Conservation (phyloP, 2,888 invertebrate species). For the Mongoloraphidia duomilia region DNA sequence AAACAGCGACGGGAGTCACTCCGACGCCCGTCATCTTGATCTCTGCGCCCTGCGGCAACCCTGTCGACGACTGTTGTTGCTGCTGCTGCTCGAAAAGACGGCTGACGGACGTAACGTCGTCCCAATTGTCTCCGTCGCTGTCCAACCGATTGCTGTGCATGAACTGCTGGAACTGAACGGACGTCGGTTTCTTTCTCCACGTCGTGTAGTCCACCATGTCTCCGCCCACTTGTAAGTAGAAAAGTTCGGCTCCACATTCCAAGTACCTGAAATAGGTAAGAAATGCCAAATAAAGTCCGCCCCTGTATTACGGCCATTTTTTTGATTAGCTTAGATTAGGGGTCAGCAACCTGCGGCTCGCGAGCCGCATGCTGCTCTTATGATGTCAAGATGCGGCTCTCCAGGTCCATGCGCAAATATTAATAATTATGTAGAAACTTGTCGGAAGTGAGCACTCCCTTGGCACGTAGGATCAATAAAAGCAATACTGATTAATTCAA, state of each 20-base stretch:
- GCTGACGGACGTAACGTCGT: constrained; percentile 13
- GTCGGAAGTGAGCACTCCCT: too few species aligned
- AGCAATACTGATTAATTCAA: too few species aligned
- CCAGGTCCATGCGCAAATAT: too few species aligned
- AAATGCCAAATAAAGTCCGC: too few species aligned
- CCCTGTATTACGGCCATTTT: too few species aligned
- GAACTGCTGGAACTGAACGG: constrained; percentile 59
- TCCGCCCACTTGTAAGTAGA: constrained; percentile 73
- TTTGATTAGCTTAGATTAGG: too few species aligned
- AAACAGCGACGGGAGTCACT: constrained; percentile 41
- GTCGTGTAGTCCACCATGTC: constrained; percentile 77
- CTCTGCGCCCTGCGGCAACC: constrained; percentile 33
- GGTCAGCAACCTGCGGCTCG: too few species aligned
- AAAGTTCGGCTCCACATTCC: constrained; percentile 70
- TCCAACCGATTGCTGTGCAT: constrained; percentile 58
- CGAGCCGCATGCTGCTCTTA: too few species aligned
- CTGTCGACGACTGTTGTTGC: constrained; percentile 10
- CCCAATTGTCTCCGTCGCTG: constrained; percentile 9
- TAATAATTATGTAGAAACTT: too few species aligned
- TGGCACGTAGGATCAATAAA: too few species aligned
- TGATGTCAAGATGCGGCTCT: too few species aligned
- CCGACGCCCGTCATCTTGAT: constrained; percentile 44
- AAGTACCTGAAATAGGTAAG: constrained; percentile 17
- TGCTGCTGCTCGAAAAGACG: background rate
- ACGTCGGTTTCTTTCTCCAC: constrained; percentile 71